A percentile compares a stretch with the other conserved stretches of the same genome.
Evolutionary conservation across 2,797 vertebrate genomes (phyloP).

Genomic region (Sphenodon punctatus): DNA sequence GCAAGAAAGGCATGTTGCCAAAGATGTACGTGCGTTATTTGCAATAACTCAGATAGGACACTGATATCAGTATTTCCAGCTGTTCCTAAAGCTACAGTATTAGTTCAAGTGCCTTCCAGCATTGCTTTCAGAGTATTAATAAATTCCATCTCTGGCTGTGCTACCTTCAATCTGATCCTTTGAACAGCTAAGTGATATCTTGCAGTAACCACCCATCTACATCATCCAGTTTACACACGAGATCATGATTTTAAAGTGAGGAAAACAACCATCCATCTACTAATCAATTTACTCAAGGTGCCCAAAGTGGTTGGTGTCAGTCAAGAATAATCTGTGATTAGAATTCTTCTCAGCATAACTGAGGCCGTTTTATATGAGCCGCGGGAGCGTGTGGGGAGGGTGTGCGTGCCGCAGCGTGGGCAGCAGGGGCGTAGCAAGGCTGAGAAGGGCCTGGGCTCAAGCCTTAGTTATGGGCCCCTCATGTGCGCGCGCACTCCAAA

Average conservation of each 20-base stretch:
- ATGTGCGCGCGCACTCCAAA: too few relatives aligned
- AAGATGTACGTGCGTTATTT: neutral
- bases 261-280: neutral
- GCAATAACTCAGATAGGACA: neutral
- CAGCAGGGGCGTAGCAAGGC: too few relatives aligned
- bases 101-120: neutral
- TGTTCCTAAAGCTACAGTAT: neutral
- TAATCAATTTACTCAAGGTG: neutral
- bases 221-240: neutral
- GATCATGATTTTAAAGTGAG: neutral
- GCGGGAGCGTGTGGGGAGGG: too few relatives aligned
- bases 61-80: neutral
- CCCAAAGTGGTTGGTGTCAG: neutral
- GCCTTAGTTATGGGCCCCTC: too few relatives aligned
- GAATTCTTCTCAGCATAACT: neutral
- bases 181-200: neutral
- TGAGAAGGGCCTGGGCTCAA: too few relatives aligned
- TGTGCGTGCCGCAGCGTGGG: too few relatives aligned
- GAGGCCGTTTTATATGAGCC: too few relatives aligned
- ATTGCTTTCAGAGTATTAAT: neutral
- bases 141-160: neutral
- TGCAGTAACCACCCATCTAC: neutral
- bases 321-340: neutral
- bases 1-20: neutral
- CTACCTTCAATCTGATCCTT: neutral